Base-by-base conservation (phyloP, 2,113 vertebrate species). In the Archilochus colubris region DNA sequence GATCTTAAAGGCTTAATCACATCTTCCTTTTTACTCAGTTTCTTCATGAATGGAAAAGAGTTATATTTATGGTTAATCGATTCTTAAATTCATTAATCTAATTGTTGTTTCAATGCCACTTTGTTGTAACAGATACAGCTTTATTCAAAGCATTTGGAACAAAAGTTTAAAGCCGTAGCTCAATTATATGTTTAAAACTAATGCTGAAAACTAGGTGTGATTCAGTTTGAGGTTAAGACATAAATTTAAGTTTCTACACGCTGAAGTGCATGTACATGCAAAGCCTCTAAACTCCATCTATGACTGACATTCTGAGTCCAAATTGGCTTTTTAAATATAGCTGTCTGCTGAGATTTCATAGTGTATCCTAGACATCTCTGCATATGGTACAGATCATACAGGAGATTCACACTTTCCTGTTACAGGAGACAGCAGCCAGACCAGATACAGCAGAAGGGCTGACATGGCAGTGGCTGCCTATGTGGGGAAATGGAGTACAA, bases 211-310 rank as follows among this genome's bases (percentile, higher is more conserved):
- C 3, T 19, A n/a, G 3, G 4, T 38, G 21, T 22, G 57, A 87
- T 87, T 63, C 62, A 50, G 6, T 40, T 91, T 38, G 69, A 88
- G 23, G 27, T 67, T 72, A 78, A 91, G 55, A 88, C 15, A 55
- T 43, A 87, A 78, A 75, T 82, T 74, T 55, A 78, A 44, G 22
- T 89, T 93, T 59, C 70, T 72, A 64, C 38, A 82, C 33, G 17
- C 20, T 31, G 24, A 3, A 78, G 17, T 8, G 6, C 14, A 18
- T 14, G 8, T 30, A 18, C 22, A 55, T 40, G 3, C 19, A 28
- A 74, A 5, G 20, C 72, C 24, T 84, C 69, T 84, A 64, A 82
- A 75, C 27, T 86, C 40, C 74, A 23, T 9, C 3, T 53, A 3
- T 25, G 75, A 17, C 24, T 86, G 67, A 43, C 6, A 51, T 82